Evolutionary conservation across 2,113 vertebrate genomes (phyloP), one percentile per base, ranked within the genome.

Genomic region (Nothoprocta perdicaria): DNA sequence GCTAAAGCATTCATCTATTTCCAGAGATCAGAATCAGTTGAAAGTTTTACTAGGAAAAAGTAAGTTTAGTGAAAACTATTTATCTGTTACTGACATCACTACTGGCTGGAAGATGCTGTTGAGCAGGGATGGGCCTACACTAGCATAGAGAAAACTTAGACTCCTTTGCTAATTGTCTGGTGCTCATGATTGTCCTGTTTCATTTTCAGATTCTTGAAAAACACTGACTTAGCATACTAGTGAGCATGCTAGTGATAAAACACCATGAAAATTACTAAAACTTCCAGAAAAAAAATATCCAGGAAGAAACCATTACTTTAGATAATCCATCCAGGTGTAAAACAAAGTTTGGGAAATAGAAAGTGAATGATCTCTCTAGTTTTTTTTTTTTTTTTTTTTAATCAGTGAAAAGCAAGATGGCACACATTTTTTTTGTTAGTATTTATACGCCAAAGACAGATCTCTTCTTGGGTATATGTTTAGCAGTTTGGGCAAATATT

Each of bases 51-150:
- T 3, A 83, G 12, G 2, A 60, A 27, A 63, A 38, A 17, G 8
- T 48, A 63, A 82, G 2, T 15, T 72, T 79, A 72, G 14, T 41
- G 12, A 72, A 75, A 12, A 6, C 1, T 19, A 31, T 45, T 66
- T 85, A 45, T 80, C 48, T 48, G 57, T 52, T 12, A 80, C 40
- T 29, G 2, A 1, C 22, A 35, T 22, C 40, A 83, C 31, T 65
- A 17, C 21, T 65, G 50, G 55, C 50, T 31, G 21, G 45, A 72
- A 81, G 40, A 68, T 33, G 24, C 18, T 80, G 40, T 50, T 23
- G 23, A 0, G 0, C 18, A 45, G 24, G 7, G 8, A 31, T 13
- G 1, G 21, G 10, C 4, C 31, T 46, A 33, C 17, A 17, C 68
- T n/a, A 65, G 13, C 13, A 22, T n/a, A n/a, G n/a, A n/a, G n/a